A percentile compares a stretch with the other conserved stretches of the same genome.
Evolutionary conservation across 2,113 vertebrate genomes (phyloP).

Genomic region (Propithecus coquereli): DNA sequence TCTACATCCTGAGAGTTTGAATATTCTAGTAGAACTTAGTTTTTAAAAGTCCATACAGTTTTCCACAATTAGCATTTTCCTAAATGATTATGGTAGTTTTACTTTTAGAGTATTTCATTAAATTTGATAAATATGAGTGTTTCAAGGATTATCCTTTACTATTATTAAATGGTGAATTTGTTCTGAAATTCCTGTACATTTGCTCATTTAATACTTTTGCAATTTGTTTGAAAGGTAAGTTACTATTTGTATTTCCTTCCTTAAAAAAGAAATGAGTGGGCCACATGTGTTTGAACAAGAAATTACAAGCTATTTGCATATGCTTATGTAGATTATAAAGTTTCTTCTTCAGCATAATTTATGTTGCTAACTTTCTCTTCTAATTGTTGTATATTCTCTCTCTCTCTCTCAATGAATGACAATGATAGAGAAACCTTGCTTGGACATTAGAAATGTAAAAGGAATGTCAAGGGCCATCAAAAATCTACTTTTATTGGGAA

Average conservation of each 20-base stretch:
- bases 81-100: not conserved
- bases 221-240: slow-evolving; percentile 26
- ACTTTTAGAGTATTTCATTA: not conserved
- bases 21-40: not conserved
- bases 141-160: not conserved
- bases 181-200: not conserved
- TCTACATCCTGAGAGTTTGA: not conserved
- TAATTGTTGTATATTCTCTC: not conserved
- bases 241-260: not conserved
- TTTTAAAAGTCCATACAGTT: not conserved
- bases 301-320: not conserved
- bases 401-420: not conserved
- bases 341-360: not conserved
- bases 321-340: not conserved
- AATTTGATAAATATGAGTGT: slow-evolving; percentile 13
- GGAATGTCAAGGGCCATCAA: not conserved
- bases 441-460: not conserved
- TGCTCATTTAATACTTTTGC: not conserved
- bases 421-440: not conserved
- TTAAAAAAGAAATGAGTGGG: slow-evolving; percentile 3
- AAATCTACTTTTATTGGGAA: not conserved
- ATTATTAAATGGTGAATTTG: not conserved
- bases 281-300: not conserved
- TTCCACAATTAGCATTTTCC: not conserved
- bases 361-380: not conserved